Evolutionary conservation across 2,888 invertebrate genomes (phyloP), one percentile per base, ranked within the genome.

Genomic region (Hololepta plana): DNA sequence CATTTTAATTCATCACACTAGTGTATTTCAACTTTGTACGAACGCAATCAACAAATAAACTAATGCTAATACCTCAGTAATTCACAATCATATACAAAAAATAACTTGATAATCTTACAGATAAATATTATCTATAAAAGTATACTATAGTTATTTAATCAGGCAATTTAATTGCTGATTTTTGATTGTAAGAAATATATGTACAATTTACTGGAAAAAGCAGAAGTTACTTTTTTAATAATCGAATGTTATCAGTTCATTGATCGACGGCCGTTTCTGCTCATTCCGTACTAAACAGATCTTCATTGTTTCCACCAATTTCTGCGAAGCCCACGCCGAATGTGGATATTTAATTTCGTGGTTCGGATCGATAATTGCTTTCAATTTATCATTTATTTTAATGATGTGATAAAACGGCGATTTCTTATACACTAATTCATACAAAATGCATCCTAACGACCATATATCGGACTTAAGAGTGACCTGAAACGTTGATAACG

Each of bases 361-460:
- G 28, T 68, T 62, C 7, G 74, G 72, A 54, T 74, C 73, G 22
- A 69, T 66, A 38, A 90, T 87, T 32, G 80, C 81, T 38, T 63
- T 64, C 27, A 84, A 60, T 56, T 88, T 88, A 20, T 67, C 66
- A 48, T 71, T 65, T 34, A 68, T 64, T 37, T 72, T 63, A 19
- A 61, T 60, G 8, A 88, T 70, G 51, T 87, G 75, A 20, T 81
- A 75, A 55, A 93, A 96, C 1, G 96, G 96, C 2, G 91, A 87
- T 41, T 66, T 66, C 1, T 82, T 80, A 52, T 90, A 95, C 20
- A 90, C 70, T 55, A 96, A 62, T 51, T 82, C 72, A 59, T 93
- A 96, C 33, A 96, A 62, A 45, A 96, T 96, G 51, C 93, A 95
- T 12, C 96, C 96, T 37, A 96, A 60, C 0, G 93, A 91, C 96